Conservation (phyloP, 2,113 vertebrate species). For the Elanoides forficatus region DNA sequence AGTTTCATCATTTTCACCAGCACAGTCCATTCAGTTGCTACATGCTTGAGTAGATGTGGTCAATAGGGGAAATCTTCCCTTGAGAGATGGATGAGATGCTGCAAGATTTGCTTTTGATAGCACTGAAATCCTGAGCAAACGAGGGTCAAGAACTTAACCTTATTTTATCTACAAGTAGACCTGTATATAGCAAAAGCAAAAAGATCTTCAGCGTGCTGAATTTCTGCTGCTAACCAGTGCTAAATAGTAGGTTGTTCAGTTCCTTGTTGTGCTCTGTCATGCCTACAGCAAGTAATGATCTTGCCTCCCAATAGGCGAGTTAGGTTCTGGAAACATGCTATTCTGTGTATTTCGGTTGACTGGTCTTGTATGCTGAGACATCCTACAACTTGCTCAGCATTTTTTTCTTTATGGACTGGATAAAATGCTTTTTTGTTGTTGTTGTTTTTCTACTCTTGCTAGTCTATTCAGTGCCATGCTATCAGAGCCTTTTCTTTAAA, state of each 20-base stretch:
- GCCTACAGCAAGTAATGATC: neutral
- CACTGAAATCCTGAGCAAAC: neutral
- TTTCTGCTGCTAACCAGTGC: neutral
- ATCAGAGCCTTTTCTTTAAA: neutral
- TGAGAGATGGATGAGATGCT: neutral
- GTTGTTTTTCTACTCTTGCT: neutral
- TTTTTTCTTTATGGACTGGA: neutral
- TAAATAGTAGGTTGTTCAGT: neutral
- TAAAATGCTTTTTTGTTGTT: neutral
- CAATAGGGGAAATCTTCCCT: neutral
- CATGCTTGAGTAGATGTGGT: neutral
- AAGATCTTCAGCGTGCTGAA: neutral
- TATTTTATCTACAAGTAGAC: neutral
- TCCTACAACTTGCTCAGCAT: neutral
- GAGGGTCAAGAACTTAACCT: neutral
- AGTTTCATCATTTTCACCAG: neutral
- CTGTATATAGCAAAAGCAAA: neutral
- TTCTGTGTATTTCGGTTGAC: neutral
- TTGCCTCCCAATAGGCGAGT: neutral
- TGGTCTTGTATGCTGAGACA: neutral
- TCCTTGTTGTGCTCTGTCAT: neutral
- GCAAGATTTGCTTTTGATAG: neutral
- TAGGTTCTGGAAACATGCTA: neutral
- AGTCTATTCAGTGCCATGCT: neutral
- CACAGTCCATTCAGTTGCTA: neutral